Base-by-base conservation (phyloP, 64 coral and sea anemone species). In the Porites australiensis region DNA sequence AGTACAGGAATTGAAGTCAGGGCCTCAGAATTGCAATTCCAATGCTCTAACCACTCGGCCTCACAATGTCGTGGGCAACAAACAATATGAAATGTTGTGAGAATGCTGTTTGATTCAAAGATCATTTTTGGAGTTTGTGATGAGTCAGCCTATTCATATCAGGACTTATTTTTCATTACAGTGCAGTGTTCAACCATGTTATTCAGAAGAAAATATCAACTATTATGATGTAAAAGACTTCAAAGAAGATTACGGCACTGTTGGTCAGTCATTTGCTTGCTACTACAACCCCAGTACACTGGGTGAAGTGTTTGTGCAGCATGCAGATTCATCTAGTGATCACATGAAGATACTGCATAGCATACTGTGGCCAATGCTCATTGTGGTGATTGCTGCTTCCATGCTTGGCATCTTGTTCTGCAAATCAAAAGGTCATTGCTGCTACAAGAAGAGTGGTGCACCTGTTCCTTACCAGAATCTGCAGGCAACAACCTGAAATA, bases 221-320 rank as follows among this genome's bases (percentile, higher is more conserved):
- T 0, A 22, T 0, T 4, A n/a, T 0, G 59, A 54, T 78, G 82
- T 87, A 13, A 4, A 46, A 0, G 46, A 58, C 12, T 93, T 93
- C 53, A 0, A 16, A 9, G 10, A 66, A 0, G 3, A 10, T 2
- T 77, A 50, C 55, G 91, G 91, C 12, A 2, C 2, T 54, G 48
- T 55, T 21, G 48, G 27, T 69, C 10, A 93, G 2, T 7, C 8
- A 3, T 93, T 87, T 71, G 18, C 49, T 8, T 93, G 91, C 46
- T 93, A 78, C 44, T 93, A 93, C 19, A 93, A 93, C 58, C 60
- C 49, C 14, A 93, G 87, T 22, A 93, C 74, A 0, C 81, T 74
- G 13, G 37, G 58, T 15, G 91, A 93, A 67, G 91, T 77, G 48
- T 83, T 87, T 3, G 18, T 12, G 51, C 13, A 49, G 11, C 64